Evolutionary conservation across 2,113 vertebrate genomes (phyloP), one percentile per base, ranked within the genome.

Genomic region (Desmodus rotundus): DNA sequence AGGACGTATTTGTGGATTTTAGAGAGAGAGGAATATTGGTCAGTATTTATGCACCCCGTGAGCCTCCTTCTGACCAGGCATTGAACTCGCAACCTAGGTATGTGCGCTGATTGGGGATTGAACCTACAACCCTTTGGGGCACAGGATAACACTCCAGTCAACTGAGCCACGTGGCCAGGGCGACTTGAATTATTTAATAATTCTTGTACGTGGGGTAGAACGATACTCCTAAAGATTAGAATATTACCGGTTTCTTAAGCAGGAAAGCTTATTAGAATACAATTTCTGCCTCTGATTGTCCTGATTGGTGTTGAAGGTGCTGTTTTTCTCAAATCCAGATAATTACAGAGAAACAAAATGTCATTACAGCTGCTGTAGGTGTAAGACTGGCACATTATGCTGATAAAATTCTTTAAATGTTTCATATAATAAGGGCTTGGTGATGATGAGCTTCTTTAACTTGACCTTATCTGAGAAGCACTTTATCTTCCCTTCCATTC

Each of bases 211-310:
- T 85, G 43, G 8, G 1, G 50, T 96, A 6, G 43, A 36, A 81
- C 80, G 4, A 26, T 82, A 58, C 65, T 91, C n/a, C 9, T 96
- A 76, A 94, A 94, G 19, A 85, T 74, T 31, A 94, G 36, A 94
- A 36, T 52, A 20, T 67, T 70, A 5, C 26, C 33, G 15, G 41
- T 81, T 94, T 87, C 65, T 47, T 91, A 63, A 82, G 24, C 50
- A 77, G 45, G 24, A 90, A 92, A 94, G 26, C n/a, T 91, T 87
- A 61, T 16, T 68, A 81, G 70, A 36, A 61, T 78, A 8, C 17
- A 93, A 43, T 9, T 8, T 85, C 24, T 76, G 22, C 22, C 78
- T 70, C 45, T 83, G 8, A 38, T 76, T n/a, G 31, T 85, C 38
- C 77, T 91, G 63, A 65, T 76, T 78, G 81, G 38, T 93, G 38